Evolutionary conservation across 2,113 vertebrate species (phyloP), one percentile per base, ranked within the genome.

Genomic region (Phylloscopus trochilus): DNA sequence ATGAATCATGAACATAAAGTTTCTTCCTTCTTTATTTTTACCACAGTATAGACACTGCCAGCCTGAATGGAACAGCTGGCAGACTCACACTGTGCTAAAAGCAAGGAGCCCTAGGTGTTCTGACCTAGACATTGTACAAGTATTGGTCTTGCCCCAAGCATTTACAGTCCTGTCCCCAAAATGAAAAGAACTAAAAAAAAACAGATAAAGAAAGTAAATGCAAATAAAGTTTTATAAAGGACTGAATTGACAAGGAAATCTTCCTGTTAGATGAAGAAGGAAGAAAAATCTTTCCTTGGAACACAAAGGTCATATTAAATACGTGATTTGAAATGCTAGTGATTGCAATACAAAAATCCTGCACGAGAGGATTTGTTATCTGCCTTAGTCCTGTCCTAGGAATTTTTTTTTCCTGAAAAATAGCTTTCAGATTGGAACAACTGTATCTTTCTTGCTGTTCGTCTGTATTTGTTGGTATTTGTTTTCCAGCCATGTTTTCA

Each of bases 11-110:
- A 70, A 22, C 0, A 1, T 80, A 37, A 83, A 69, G 41, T 83
- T 94, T 84, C 21, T 87, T 75, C 58, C 13, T 56, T 64, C 39
- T 72, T 89, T 13, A 3, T 74, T 77, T 87, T 90, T 87, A 43
- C 35, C 47, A 6, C 8, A 8, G 22, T 28, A 11, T 64, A 77
- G 60, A 53, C 2, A 4, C 30, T 86, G 59, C 13, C 41, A 35
- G 12, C 76, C 30, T 7, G 7, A 68, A 83, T 31, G 44, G 49
- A 55, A 2, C 13, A 73, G 22, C 10, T 87, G 39, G 4, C 10
- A 41, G 22, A 70, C 31, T 68, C 28, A 33, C 24, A 18, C 4
- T 64, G 33, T 44, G 39, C 16, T 47, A 46, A n/a, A 89, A 73
- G 13, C 3, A 12, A 14, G 10, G 24, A 89, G 18, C 51, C 8